Evolutionary conservation across 2,797 vertebrate species (phyloP).

Genomic region (Sebastes nivosus): DNA sequence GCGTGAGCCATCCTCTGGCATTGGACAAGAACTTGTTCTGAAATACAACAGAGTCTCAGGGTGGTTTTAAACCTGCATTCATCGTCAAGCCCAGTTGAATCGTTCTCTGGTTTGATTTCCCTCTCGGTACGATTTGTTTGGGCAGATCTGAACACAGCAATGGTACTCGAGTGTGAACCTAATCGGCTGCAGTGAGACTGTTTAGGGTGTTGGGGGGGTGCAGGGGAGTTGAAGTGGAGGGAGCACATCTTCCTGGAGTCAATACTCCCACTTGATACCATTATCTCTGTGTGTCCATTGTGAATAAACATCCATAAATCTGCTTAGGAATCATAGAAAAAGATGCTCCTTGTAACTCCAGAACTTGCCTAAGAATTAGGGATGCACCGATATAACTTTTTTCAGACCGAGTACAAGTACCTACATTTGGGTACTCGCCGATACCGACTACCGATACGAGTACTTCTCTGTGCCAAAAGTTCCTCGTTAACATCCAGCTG

Average conservation of each 20-base stretch:
- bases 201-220: no score
- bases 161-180: not conserved
- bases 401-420: no score
- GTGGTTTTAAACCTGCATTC: not conserved
- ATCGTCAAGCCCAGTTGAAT: not conserved
- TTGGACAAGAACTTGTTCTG: not conserved
- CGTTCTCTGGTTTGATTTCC: not conserved
- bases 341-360: not conserved
- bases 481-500: no score
- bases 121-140: not conserved
- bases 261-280: not conserved
- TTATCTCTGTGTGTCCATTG: not conserved
- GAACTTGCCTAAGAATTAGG: not conserved
- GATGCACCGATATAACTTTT: no score
- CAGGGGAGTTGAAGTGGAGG: not conserved
- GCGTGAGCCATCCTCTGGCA: not conserved
- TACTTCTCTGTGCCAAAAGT: no score
- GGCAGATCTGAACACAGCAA: not conserved
- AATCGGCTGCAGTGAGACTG: not conserved
- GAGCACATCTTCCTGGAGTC: not conserved
- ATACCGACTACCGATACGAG: no score
- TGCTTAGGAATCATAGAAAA: not conserved
- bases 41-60: not conserved
- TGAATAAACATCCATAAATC: not conserved
- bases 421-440: no score